Evolutionary conservation across 2,113 vertebrate species (phyloP), one percentile per base, ranked within the genome.

Genomic region (Solea senegalensis): DNA sequence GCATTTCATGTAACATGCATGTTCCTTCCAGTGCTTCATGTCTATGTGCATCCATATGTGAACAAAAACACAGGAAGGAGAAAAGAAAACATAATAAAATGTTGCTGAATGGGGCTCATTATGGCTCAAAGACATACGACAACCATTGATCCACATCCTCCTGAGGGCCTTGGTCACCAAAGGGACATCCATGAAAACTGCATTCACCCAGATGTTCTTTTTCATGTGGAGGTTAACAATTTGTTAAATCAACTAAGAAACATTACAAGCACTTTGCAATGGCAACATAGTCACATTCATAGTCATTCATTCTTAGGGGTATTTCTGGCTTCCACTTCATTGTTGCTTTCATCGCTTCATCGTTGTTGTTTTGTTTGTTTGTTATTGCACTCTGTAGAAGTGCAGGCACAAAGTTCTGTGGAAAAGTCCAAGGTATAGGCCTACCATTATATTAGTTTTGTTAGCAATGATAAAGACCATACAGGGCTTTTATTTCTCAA

Each of bases 51-150:
- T 4, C 11, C 45, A 48, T 12, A 13, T 13, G 49, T 70, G 55
- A 81, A 67, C 50, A 49, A 72, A 60, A 41, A 13, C 10, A 50
- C 60, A 79, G 55, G 53, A 41, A 11, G 49, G 8, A 3, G 0
- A 0, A 43, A 21, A 21, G 21, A 58, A 21, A 16, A 16, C n/a
- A 9, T 10, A 41, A 60, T 49, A 71, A 84, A 83, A 84, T 74
- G 65, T 84, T 73, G 75, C 73, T 78, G 65, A 44, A 72, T 63
- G 78, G 41, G 46, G 59, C 68, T 85, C 74, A 84, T 81, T 88
- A 86, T 61, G 52, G 39, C 62, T 55, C n/a, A 41, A 55, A 34
- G 81, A 87, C 73, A 79, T 74, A 57, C 68, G 82, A 85, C 43
- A 67, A 82, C 41, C 50, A 82, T 64, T 45, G 68, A 48, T 54